Base-by-base conservation (phyloP, 2,888 invertebrate genomes). In the Orthonychiurus folsomi region DNA sequence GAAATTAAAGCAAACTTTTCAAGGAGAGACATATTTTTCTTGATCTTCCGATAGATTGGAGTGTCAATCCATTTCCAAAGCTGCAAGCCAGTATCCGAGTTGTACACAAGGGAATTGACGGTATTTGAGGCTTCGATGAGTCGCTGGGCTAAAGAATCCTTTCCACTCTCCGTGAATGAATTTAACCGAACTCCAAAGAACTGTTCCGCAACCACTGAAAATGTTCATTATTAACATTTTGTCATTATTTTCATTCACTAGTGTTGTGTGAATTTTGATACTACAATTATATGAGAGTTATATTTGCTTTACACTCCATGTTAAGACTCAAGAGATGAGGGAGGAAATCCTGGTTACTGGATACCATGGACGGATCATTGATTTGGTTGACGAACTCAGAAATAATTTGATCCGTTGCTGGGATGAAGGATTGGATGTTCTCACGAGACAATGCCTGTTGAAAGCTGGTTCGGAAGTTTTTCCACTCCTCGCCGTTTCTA, bases 281-380 rank as follows among this genome's bases (percentile, higher is more conserved):
- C n/a, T n/a, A n/a, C n/a, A n/a, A n/a, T n/a, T n/a, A n/a, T n/a
- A n/a, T n/a, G n/a, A n/a, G n/a, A n/a, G n/a, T n/a, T n/a, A n/a
- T n/a, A n/a, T n/a, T n/a, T n/a, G n/a, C n/a, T n/a, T 80, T 81
- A 90, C 92, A 79, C 82, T 93, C 90, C 64, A 92, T 81, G 77
- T 85, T 88, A 60, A 91, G 78, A 65, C 88, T 81, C 48, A 85
- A 84, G 23, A 91, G 76, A 74, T 85, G 82, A 0, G 84, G 82
- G 63, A 89, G 76, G 74, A 88, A 85, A 78, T 92, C 86, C 1
- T 80, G 76, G 0, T 74, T 63, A 1, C 63, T 68, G 21, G 60
- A 74, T 63, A 73, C 78, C 68, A 66, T 73, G 69, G 70, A 73
- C 63, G 73, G 76, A 69, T 63, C 78, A 47, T 59, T 50, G 3